Conservation (phyloP, 35 echinoderm and acorn worm species). For the Stichopus chloronotus region DNA sequence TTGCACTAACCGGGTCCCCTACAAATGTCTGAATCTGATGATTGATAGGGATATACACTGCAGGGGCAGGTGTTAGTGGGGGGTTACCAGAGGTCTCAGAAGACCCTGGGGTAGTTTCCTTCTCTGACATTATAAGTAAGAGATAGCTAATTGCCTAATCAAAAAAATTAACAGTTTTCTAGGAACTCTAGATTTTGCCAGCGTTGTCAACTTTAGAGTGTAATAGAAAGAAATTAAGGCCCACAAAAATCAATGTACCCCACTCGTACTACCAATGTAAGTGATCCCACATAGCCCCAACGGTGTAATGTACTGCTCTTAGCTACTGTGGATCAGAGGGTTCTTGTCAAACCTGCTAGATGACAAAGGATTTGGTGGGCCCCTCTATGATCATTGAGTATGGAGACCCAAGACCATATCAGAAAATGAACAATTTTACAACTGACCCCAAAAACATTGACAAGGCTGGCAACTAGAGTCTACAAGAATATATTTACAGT, state of each 20-base stretch:
- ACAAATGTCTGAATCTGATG: constrained; percentile 3
- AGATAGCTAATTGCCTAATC: not conserved
- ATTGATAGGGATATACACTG: constrained; percentile 33
- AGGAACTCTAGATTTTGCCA: not conserved
- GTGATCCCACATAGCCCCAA: not conserved
- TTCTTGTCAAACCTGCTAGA: too few relatives aligned
- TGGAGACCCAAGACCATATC: too few relatives aligned
- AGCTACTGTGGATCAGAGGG: too few relatives aligned
- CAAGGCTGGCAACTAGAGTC: too few relatives aligned
- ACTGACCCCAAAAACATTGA: too few relatives aligned
- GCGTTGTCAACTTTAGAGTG: not conserved
- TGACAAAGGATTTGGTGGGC: too few relatives aligned
- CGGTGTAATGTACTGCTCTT: too few relatives aligned
- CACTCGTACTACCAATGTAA: constrained; percentile 35
- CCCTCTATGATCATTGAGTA: too few relatives aligned
- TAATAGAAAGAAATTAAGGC: not conserved
- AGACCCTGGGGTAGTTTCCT: not conserved
- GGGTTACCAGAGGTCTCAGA: not conserved
- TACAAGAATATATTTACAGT: too few relatives aligned
- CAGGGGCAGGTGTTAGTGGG: not conserved
- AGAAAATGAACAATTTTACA: too few relatives aligned
- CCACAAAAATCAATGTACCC: not conserved
- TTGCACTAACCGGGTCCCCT: not conserved
- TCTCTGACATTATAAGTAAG: not conserved
- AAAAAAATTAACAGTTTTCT: not conserved